Evolutionary conservation across 2,113 vertebrate species (phyloP).

Genomic region (Leptobrachium ailaonicum): DNA sequence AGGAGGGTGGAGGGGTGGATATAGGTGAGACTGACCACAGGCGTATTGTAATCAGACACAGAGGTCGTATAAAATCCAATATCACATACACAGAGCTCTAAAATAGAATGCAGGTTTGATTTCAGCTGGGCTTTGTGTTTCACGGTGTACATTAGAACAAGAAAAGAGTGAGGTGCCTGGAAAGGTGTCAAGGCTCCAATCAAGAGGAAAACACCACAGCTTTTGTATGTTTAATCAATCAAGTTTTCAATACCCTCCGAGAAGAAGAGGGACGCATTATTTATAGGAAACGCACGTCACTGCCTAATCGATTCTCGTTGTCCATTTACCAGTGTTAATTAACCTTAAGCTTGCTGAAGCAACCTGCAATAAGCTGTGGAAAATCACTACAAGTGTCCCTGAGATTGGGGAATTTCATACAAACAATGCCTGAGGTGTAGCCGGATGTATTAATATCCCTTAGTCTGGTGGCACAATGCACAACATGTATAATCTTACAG

Average conservation of each 20-base stretch:
- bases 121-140: slow-evolving; percentile 22
- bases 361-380: background rate
- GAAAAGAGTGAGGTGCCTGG: slow-evolving; percentile 12
- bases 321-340: slow-evolving; percentile 33
- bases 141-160: slow-evolving; percentile 7
- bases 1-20: background rate
- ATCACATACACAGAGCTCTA: background rate
- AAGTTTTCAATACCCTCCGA: slow-evolving; percentile 27
- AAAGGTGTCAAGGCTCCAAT: slow-evolving; percentile 39
- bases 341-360: slow-evolving; percentile 6
- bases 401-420: background rate
- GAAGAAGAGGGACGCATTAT: slow-evolving; percentile 18
- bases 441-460: background rate
- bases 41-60: background rate
- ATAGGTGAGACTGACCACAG: background rate
- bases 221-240: slow-evolving; percentile 38
- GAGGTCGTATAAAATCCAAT: slow-evolving; percentile 18
- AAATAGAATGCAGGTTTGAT: background rate
- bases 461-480: background rate
- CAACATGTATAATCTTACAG: background rate
- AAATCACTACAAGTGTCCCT: background rate
- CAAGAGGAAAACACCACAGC: slow-evolving; percentile 14
- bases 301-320: slow-evolving; percentile 29
- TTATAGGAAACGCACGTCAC: slow-evolving; percentile 32
- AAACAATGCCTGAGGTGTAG: background rate